Evolutionary conservation across 92 coral and sea anemone genomes (phyloP).

Genomic region (Zoanthus gigantus): DNA sequence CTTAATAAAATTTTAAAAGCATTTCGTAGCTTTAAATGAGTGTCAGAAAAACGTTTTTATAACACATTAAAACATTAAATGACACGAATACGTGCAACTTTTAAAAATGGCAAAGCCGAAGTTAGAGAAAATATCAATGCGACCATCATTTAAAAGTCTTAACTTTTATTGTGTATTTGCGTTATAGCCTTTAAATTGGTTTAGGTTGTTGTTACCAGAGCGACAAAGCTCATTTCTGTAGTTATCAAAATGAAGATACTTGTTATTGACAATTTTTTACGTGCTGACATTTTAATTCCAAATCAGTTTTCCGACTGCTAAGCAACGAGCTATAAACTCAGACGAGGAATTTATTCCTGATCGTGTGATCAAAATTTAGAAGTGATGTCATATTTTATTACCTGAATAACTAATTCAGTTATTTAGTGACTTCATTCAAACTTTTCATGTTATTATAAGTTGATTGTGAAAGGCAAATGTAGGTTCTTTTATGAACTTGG

Average conservation of each 20-base stretch:
- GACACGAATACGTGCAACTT: not conserved
- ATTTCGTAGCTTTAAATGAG: not conserved
- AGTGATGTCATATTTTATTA: not conserved
- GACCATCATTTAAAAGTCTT: no score
- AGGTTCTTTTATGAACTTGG: not conserved
- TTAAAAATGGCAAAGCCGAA: no score
- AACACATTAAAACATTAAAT: not conserved
- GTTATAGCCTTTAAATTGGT: no score
- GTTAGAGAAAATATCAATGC: no score
- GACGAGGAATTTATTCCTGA: not conserved
- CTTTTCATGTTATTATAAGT: not conserved
- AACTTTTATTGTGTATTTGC: no score
- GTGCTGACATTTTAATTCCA: not conserved
- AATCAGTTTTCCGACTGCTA: not conserved
- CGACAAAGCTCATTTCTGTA: not conserved
- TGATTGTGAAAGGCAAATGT: not conserved
- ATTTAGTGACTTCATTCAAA: not conserved
- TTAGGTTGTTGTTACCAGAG: not conserved
- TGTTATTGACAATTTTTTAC: not conserved
- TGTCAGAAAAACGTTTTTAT: not conserved
- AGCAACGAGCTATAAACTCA: slow-evolving; percentile 6
- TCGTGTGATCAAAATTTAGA: not conserved
- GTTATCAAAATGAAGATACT: not conserved
- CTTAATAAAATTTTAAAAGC: not conserved
- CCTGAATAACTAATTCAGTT: not conserved